phyloP scores from a whole-genome alignment of 1,140 invertebrate species.

The Leptopilina boulardi region DNA sequence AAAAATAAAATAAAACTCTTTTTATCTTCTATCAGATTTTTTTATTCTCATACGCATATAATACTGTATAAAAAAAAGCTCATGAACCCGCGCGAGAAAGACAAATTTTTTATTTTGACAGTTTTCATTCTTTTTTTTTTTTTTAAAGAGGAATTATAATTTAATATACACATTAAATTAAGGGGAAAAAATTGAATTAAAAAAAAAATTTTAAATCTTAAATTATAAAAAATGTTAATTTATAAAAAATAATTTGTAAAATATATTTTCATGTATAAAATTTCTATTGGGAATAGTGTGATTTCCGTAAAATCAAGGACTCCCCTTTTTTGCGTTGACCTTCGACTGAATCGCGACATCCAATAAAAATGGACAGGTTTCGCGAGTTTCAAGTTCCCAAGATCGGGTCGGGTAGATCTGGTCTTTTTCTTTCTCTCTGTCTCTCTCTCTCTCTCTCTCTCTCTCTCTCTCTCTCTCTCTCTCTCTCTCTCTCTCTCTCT shows the following conservation, averaged over 20 bases:
- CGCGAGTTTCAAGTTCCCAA: slow-evolving; percentile 37
- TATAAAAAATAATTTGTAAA: too few relatives aligned
- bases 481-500: too few relatives aligned
- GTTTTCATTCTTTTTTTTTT: too few relatives aligned
- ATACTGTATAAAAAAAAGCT: not conserved
- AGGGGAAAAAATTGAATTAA: too few relatives aligned
- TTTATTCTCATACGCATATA: slow-evolving; percentile 1
- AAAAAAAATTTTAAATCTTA: too few relatives aligned
- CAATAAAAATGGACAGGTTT: slow-evolving; percentile 29
- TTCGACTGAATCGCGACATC: slow-evolving; percentile 1
- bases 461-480: too few relatives aligned
- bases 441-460: too few relatives aligned
- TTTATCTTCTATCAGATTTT: slow-evolving; percentile 9
- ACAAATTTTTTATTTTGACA: not conserved
- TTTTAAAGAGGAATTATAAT: too few relatives aligned
- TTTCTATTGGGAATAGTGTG: not conserved
- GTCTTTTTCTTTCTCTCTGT: too few relatives aligned
- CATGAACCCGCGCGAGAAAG: not conserved
- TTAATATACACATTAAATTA: too few relatives aligned
- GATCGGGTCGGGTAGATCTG: slow-evolving; percentile 29
- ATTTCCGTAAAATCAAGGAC: not conserved
- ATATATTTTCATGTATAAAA: too few relatives aligned
- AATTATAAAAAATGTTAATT: too few relatives aligned
- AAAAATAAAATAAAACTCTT: slow-evolving; percentile 18
- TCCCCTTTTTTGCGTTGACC: not conserved